These are phyloP conservation scores for Beaufortia kweichowensis DNA, from an alignment of 2,113 vertebrate species.

Conservation along the genomic window DNA sequence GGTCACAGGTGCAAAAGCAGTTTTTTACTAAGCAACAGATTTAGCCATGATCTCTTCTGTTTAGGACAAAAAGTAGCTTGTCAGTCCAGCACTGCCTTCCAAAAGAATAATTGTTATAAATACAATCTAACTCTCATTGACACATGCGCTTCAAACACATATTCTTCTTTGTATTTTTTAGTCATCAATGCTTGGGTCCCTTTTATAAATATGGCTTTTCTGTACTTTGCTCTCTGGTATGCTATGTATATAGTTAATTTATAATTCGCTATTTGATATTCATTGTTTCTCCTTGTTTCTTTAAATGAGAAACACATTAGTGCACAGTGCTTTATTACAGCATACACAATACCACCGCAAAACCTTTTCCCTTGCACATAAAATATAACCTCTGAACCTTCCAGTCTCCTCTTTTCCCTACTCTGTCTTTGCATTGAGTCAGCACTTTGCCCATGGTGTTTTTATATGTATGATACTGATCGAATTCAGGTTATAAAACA, in stretches of 20 bases:
- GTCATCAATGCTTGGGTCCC: constrained; percentile 33
- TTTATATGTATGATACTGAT: constrained; percentile 38
- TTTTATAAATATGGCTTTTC: constrained; percentile 33
- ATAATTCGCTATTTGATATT: too few species aligned
- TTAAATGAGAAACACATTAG: too few species aligned
- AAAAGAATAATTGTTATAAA: not conserved
- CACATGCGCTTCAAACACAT: not conserved
- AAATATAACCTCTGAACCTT: constrained; percentile 73
- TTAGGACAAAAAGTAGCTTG: too few species aligned
- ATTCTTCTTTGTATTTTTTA: not conserved
- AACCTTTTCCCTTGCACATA: constrained; percentile 72
- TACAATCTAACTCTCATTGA: not conserved
- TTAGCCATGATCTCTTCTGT: not conserved
- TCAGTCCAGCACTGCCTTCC: too few species aligned
- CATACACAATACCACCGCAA: constrained; percentile 70
- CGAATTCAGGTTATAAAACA: not conserved
- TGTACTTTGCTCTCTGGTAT: not conserved
- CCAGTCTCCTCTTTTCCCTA: constrained; percentile 57
- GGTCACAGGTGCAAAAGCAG: constrained; percentile 68
- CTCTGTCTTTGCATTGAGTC: constrained; percentile 75
- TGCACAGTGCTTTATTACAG: constrained; percentile 62
- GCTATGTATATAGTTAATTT: too few species aligned
- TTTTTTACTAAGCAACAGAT: not conserved
- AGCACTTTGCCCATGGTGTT: constrained; percentile 78
- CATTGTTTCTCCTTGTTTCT: too few species aligned